phyloP scores from a whole-genome alignment of 2,113 vertebrate species.

The Quiscalus mexicanus region DNA sequence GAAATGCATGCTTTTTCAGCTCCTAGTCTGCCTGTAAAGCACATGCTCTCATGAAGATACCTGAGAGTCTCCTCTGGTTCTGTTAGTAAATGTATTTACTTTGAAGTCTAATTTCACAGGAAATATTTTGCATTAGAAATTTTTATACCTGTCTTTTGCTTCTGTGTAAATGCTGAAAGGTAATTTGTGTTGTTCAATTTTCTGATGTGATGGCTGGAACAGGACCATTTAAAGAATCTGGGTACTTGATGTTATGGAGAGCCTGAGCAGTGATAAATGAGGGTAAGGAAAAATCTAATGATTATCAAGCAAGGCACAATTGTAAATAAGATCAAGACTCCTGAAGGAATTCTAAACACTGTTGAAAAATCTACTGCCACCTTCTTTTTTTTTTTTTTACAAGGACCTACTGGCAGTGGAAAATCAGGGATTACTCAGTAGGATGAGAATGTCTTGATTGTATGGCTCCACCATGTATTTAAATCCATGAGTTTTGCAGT shows the following conservation, averaged over 20 bases:
- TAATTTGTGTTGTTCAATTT: background rate
- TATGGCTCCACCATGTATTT: background rate
- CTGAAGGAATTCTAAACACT: background rate
- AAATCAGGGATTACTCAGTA: background rate
- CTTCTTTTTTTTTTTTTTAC: too few species aligned
- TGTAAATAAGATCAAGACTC: background rate
- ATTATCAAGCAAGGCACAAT: background rate
- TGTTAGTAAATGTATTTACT: background rate
- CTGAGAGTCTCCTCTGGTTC: background rate
- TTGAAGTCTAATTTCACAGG: background rate
- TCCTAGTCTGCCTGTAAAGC: background rate
- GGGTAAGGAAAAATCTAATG: background rate
- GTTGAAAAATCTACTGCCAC: background rate
- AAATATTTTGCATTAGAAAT: background rate
- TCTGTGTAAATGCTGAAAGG: background rate
- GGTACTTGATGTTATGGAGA: background rate
- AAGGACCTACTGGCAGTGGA: background rate
- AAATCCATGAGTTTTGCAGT: background rate
- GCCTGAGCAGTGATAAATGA: background rate
- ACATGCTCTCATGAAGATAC: background rate
- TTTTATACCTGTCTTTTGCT: background rate
- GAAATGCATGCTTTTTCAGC: background rate
- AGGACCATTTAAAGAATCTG: background rate
- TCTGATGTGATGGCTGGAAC: background rate
- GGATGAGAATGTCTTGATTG: background rate